phyloP scores from a whole-genome alignment of 1,140 invertebrate genomes.

The Lerema accius region DNA sequence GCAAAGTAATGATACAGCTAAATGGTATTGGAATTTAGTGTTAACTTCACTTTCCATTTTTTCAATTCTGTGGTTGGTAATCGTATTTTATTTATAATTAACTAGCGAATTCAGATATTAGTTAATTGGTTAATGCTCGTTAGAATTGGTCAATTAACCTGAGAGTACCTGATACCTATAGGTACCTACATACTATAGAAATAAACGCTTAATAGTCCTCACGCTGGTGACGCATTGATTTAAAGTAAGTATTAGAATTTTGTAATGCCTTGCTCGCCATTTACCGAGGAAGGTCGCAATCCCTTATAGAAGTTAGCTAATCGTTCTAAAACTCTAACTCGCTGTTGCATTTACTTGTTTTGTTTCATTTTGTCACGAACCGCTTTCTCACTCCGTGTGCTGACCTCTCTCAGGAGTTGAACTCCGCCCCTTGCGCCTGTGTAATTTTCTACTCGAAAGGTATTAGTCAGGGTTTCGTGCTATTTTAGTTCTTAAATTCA shows the following conservation, averaged over 20 bases:
- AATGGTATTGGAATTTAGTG: too few relatives aligned
- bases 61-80: too few relatives aligned
- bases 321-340: not conserved
- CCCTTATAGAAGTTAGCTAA: not conserved
- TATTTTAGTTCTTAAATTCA: not conserved
- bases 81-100: too few relatives aligned
- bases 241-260: conserved; percentile 15
- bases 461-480: not conserved
- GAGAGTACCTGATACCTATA: too few relatives aligned
- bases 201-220: too few relatives aligned
- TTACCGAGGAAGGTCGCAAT: conserved; percentile 4
- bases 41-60: too few relatives aligned
- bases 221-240: too few relatives aligned
- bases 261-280: not conserved
- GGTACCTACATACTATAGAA: too few relatives aligned
- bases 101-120: too few relatives aligned
- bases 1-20: too few relatives aligned
- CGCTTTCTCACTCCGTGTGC: conserved; percentile 22
- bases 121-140: too few relatives aligned
- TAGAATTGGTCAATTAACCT: too few relatives aligned
- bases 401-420: conserved; percentile 32
- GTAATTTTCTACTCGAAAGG: conserved; percentile 1
- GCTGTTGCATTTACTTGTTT: not conserved
- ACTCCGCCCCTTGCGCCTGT: conserved; percentile 11
- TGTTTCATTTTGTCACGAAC: conserved; percentile 3